A percentile compares a stretch with the other conserved stretches of the same genome.
These are phyloP conservation scores for Nasonia vitripennis DNA, from an alignment of 1,140 invertebrate genomes.

Conservation along the genomic window DNA sequence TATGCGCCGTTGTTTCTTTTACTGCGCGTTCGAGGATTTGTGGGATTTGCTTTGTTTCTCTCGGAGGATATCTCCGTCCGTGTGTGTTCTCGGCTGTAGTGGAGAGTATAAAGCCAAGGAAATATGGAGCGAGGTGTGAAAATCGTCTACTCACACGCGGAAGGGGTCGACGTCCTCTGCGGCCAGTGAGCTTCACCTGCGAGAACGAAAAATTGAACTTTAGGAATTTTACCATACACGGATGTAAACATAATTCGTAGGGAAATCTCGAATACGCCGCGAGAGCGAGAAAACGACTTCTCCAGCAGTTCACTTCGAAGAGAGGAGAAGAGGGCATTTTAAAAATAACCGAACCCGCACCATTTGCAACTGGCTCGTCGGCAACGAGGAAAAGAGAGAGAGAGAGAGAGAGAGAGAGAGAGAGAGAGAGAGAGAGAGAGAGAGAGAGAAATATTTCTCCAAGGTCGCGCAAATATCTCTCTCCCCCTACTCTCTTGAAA, in stretches of 20 bases:
- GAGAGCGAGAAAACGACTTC: neutral
- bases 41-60: neutral
- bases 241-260: too few species aligned
- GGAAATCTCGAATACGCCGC: neutral
- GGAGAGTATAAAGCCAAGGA: neutral
- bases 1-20: neutral
- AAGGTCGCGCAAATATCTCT: slow-evolving; percentile 25
- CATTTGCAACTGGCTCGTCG: neutral
- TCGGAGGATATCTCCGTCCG: neutral
- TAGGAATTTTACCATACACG: too few species aligned
- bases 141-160: neutral
- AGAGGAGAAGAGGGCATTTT: neutral
- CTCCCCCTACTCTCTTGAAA: slow-evolving; percentile 6
- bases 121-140: neutral
- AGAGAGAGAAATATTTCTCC: neutral
- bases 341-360: slow-evolving; percentile 36
- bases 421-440: neutral
- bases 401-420: too few species aligned
- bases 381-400: slow-evolving; percentile 19
- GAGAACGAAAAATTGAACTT: too few species aligned
- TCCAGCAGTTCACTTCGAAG: neutral
- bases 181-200: too few species aligned
- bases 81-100: neutral
- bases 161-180: too few species aligned
- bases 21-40: neutral